Conservation (phyloP, 2,888 invertebrate genomes). For the Aquatica leii region DNA sequence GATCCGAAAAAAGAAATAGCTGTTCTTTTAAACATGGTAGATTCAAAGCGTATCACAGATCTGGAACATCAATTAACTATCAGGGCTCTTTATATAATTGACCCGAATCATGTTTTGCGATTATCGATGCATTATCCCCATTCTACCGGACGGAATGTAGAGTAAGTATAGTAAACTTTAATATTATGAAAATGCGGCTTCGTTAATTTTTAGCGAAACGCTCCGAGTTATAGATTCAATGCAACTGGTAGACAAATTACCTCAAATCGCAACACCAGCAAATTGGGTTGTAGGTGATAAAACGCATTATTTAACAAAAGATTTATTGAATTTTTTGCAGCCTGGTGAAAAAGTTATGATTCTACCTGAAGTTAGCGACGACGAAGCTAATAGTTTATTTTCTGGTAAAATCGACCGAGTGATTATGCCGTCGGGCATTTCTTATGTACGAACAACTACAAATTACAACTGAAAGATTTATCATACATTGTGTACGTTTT, state of each 20-base stretch:
- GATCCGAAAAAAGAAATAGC: slow-evolving; percentile 78
- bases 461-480: slow-evolving; percentile 62
- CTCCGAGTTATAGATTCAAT: slow-evolving; percentile 84
- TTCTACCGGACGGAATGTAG: slow-evolving; percentile 86
- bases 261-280: slow-evolving; percentile 62
- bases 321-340: slow-evolving; percentile 59
- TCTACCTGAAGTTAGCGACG: slow-evolving; percentile 72
- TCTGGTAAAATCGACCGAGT: slow-evolving; percentile 74
- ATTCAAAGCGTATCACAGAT: slow-evolving; percentile 73
- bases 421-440: slow-evolving; percentile 77
- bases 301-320: too few species aligned
- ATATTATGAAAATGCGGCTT: slow-evolving; percentile 6
- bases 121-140: slow-evolving; percentile 85
- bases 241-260: slow-evolving; percentile 75
- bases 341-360: slow-evolving; percentile 84
- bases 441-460: slow-evolving; percentile 77
- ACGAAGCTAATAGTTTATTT: slow-evolving; percentile 72
- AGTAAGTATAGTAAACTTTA: slow-evolving; percentile 66
- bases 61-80: slow-evolving; percentile 75
- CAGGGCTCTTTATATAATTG: slow-evolving; percentile 80
- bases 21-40: slow-evolving; percentile 79
- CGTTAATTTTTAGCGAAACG: slow-evolving; percentile 74
- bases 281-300: slow-evolving; percentile 52
- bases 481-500: neutral
- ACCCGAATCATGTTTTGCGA: slow-evolving; percentile 80